phyloP scores from a whole-genome alignment of 1,140 invertebrate species.

The Halesus radiatus region DNA sequence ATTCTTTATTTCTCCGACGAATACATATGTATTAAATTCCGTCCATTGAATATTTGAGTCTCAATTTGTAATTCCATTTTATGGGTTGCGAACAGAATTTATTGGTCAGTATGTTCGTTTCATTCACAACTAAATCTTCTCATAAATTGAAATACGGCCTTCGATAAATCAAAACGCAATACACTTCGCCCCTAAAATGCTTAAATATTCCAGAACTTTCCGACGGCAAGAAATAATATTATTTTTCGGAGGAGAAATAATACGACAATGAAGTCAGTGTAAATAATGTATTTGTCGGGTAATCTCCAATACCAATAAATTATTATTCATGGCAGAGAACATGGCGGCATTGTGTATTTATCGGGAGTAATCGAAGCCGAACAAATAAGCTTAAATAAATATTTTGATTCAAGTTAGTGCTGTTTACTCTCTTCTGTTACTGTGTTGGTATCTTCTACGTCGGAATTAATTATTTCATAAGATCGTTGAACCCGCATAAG shows the following conservation, averaged over 20 bases:
- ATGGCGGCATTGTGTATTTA: constrained; percentile 1
- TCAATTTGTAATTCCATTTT: no score
- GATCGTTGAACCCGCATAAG: neutral
- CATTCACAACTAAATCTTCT: no score
- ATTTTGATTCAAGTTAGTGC: constrained; percentile 12
- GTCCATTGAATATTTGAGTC: no score
- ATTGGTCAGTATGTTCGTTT: no score
- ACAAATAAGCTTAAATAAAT: constrained; percentile 29
- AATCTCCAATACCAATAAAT: constrained; percentile 24
- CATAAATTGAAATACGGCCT: no score
- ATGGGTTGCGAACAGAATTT: no score
- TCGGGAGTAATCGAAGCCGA: constrained; percentile 19
- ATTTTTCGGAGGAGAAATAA: neutral
- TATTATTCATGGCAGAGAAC: constrained; percentile 26
- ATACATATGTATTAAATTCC: no score
- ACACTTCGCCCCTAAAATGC: no score
- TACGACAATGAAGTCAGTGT: constrained; percentile 3
- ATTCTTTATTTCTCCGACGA: no score
- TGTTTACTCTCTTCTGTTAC: constrained; percentile 8
- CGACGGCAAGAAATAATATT: neutral
- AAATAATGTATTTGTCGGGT: constrained; percentile 14
- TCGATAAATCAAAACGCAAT: no score
- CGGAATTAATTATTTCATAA: constrained; percentile 15
- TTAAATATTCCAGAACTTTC: no score
- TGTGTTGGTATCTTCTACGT: neutral